Conservation (phyloP, 2,797 vertebrate species). For the Pampus argenteus region DNA sequence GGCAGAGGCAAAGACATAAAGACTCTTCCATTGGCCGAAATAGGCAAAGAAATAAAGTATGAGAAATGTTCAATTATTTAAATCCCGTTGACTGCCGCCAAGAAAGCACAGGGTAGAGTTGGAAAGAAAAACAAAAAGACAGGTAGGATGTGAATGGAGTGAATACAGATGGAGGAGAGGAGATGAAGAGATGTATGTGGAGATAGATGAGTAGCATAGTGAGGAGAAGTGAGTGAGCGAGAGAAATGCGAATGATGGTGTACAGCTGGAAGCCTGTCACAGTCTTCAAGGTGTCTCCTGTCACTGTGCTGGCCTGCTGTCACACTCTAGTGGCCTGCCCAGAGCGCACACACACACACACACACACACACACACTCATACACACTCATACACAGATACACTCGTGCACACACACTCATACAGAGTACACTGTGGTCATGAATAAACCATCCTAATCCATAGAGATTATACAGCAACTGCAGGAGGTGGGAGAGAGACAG, state of each 20-base stretch:
- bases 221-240: slow-evolving; percentile 74
- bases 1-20: slow-evolving; percentile 39
- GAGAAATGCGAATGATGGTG: slow-evolving; percentile 82
- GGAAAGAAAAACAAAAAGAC: slow-evolving; percentile 76
- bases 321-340: slow-evolving; percentile 85
- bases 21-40: slow-evolving; percentile 50
- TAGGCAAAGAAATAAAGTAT: slow-evolving; percentile 59
- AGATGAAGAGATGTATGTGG: slow-evolving; percentile 78
- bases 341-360: slow-evolving; percentile 60
- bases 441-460: slow-evolving; percentile 85
- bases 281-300: slow-evolving; percentile 86
- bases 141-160: slow-evolving; percentile 70
- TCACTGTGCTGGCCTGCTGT: slow-evolving; percentile 85
- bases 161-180: slow-evolving; percentile 75
- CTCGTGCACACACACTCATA: slow-evolving; percentile 41
- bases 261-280: slow-evolving; percentile 85
- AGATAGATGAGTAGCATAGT: slow-evolving; percentile 76
- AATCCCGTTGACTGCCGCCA: slow-evolving; percentile 63
- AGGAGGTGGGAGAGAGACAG: slow-evolving; percentile 64
- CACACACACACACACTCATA: slow-evolving; percentile 49
- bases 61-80: slow-evolving; percentile 78
- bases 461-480: slow-evolving; percentile 80
- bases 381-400: slow-evolving; percentile 28
- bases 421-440: slow-evolving; percentile 78
- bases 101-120: slow-evolving; percentile 55